Evolutionary conservation across 2,113 vertebrate species (phyloP).

Genomic region (Rousettus leschenaultii): DNA sequence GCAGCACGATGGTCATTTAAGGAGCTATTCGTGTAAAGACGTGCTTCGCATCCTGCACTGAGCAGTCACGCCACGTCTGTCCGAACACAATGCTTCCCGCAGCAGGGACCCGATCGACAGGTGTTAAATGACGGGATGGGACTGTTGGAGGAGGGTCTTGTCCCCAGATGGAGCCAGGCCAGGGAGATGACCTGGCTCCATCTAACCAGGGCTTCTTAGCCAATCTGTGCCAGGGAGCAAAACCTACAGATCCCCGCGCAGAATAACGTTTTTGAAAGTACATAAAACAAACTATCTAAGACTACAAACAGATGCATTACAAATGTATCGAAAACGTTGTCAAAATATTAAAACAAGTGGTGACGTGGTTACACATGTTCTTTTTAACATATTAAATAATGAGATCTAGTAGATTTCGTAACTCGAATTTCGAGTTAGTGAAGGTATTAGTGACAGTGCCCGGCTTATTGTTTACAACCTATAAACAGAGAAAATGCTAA

Average conservation of each 20-base stretch:
- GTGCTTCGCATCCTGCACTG: background rate
- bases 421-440: background rate
- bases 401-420: background rate
- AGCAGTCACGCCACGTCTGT: background rate
- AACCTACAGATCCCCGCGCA: background rate
- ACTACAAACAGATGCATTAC: background rate
- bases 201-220: background rate
- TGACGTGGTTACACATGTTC: background rate
- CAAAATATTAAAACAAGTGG: background rate
- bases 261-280: background rate
- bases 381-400: background rate
- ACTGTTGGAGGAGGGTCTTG: background rate
- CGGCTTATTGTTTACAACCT: rapidly evolving
- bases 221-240: background rate
- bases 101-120: rapidly evolving
- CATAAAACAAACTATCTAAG: background rate
- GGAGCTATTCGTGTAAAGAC: background rate
- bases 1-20: background rate
- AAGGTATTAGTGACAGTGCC: background rate
- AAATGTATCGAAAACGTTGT: background rate
- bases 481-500: background rate
- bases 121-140: background rate
- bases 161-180: background rate
- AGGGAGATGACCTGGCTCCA: rapidly evolving
- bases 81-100: background rate